phyloP scores from a whole-genome alignment of 2,797 vertebrate species.

The Nyctibius grandis region DNA sequence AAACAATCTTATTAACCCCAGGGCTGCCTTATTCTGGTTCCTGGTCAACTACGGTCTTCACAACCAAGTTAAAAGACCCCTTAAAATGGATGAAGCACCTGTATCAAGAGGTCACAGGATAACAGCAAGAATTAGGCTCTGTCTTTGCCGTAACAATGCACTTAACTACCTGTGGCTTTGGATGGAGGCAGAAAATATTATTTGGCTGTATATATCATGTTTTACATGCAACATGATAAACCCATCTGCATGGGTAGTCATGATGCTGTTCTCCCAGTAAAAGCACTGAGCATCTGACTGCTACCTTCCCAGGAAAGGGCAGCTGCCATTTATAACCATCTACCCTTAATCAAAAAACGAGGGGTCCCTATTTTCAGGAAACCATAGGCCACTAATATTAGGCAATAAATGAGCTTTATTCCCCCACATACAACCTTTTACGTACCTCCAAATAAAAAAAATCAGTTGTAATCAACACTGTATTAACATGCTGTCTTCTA shows the following conservation, averaged over 20 bases:
- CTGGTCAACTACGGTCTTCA: background rate
- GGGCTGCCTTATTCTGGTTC: background rate
- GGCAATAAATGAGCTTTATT: background rate
- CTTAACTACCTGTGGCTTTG: background rate
- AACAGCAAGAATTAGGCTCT: background rate
- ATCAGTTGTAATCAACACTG: conserved; percentile 7
- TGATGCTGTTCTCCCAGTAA: background rate
- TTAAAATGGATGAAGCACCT: background rate
- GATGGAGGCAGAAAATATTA: background rate
- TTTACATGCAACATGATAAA: background rate
- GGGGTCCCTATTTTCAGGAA: background rate
- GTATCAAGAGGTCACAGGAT: background rate
- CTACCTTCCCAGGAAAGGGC: background rate
- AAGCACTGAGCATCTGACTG: background rate
- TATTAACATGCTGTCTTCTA: conserved; percentile 52
- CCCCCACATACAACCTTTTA: background rate
- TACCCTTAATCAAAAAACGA: background rate
- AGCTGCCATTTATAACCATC: conserved; percentile 1
- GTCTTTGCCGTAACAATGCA: background rate
- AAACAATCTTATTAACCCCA: background rate
- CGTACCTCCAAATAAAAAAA: conserved; percentile 10
- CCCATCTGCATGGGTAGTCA: background rate
- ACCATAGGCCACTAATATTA: background rate
- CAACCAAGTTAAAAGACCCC: background rate
- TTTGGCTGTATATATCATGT: background rate